Evolutionary conservation across 2,888 invertebrate genomes (phyloP), one percentile per base, ranked within the genome.

Genomic region (Caenorhabditis sp.): DNA sequence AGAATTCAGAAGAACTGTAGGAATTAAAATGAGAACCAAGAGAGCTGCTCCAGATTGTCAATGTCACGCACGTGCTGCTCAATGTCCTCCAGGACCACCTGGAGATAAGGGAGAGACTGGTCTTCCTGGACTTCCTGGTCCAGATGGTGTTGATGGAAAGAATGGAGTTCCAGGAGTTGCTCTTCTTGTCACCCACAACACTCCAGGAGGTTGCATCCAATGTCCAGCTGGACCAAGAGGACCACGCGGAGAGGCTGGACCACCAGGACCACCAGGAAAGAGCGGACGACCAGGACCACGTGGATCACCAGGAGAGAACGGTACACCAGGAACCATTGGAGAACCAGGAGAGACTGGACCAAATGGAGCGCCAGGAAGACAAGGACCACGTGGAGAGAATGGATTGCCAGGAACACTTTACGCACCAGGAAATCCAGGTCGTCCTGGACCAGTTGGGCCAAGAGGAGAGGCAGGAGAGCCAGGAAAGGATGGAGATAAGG

Each of bases 151-250:
- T 59, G 74, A 77, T 38, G 82, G 82, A 65, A 70, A 72, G 25
- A 76, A 68, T 20, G 82, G 82, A 60, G 74, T 70, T 56, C 67
- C 70, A 57, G 75, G 78, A 70, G 65, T 80, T 36, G 70, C 78
- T 43, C 76, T 76, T 59, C 63, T 70, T 23, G 72, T 76, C 63
- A 76, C 76, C 21, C 70, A 74, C 53, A 67, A 73, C 53, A 68
- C 63, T 50, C 78, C 78, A 56, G 80, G 80, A 21, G 80, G 78
- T 50, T 78, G 80, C 77, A 78, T 82, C 75, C 73, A 70, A 61
- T 74, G 74, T 43, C 74, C 74, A 62, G 74, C 76, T 23, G 76
- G 76, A 71, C 70, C 68, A 64, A 68, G 63, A 20, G 76, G 76
- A 59, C 76, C 70, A 67, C 54, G 59, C 0, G 76, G 76, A 68